Conservation (phyloP, 2,888 invertebrate genomes). For the Auanema freiburgensis region DNA sequence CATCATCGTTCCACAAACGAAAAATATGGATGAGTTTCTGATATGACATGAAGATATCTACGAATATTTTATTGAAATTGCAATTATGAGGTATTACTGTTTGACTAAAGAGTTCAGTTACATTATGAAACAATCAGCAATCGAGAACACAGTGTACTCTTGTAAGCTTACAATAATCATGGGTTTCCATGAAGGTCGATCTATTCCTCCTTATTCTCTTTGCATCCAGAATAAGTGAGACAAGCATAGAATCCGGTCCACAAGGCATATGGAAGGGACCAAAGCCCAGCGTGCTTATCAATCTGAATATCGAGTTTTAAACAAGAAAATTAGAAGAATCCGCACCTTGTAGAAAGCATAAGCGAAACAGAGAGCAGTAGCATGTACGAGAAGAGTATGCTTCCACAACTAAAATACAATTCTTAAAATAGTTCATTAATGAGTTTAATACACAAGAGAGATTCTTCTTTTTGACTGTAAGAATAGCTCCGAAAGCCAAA, state of each 20-base stretch:
- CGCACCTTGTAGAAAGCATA: constrained; percentile 51
- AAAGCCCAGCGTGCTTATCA: constrained; percentile 52
- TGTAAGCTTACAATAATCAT: neutral
- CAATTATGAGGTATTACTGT: neutral
- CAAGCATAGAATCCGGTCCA: constrained; percentile 56
- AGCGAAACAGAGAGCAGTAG: constrained; percentile 49
- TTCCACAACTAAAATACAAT: constrained; percentile 40
- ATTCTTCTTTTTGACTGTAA: constrained; percentile 50
- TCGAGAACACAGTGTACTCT: neutral
- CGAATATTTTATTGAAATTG: neutral
- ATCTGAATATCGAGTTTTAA: constrained; percentile 33
- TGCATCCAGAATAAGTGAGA: constrained; percentile 45
- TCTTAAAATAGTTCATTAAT: neutral
- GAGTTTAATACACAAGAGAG: constrained; percentile 37
- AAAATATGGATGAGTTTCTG: neutral
- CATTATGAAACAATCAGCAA: neutral
- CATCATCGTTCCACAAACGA: neutral
- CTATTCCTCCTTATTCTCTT: constrained; percentile 49
- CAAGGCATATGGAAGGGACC: constrained; percentile 47
- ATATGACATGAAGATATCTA: neutral
- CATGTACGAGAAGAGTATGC: constrained; percentile 44
- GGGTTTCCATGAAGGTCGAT: constrained; percentile 19
- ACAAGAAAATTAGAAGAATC: neutral
- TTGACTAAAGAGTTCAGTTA: constrained; percentile 1
- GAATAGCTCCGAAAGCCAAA: constrained; percentile 42